Conservation (phyloP, 1,140 invertebrate species). For the Chrysomallon squamiferum region DNA sequence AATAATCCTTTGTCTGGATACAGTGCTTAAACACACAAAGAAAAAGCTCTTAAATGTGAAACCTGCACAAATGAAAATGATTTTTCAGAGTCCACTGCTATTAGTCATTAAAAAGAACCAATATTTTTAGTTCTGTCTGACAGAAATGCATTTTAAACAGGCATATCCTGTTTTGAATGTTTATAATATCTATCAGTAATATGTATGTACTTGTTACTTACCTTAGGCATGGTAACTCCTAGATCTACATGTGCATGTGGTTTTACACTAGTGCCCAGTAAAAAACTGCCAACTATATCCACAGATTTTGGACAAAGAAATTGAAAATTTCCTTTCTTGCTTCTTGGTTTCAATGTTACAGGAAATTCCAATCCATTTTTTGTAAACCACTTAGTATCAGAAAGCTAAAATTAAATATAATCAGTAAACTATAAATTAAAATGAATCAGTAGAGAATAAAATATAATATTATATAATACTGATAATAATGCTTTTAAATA, state of each 20-base stretch:
- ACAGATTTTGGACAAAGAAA: slow-evolving; percentile 45
- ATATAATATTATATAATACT: not conserved
- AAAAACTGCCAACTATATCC: slow-evolving; percentile 42
- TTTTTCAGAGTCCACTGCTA: not conserved
- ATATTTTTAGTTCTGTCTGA: not conserved
- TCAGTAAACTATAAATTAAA: not conserved
- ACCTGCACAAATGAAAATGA: not conserved
- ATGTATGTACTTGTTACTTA: slow-evolving; percentile 14
- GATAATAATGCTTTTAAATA: not conserved
- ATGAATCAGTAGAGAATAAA: not conserved
- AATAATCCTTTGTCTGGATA: slow-evolving; percentile 69
- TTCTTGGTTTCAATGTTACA: not conserved
- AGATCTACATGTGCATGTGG: slow-evolving; percentile 41
- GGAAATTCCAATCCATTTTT: not conserved
- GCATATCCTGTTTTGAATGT: not conserved
- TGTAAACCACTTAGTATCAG: not conserved
- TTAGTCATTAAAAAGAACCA: not conserved
- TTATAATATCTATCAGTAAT: not conserved
- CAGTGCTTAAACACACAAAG: slow-evolving; percentile 39
- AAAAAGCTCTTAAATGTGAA: not conserved
- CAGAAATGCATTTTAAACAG: not conserved
- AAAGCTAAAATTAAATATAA: not conserved
- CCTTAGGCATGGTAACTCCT: slow-evolving; percentile 50
- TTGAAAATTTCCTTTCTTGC: slow-evolving; percentile 22
- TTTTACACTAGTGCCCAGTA: slow-evolving; percentile 33